Percentiles rank a stretch among this genome's conserved stretches.
These are phyloP conservation scores for Atopsyche davidsoni DNA, from an alignment of 1,140 invertebrate genomes.

Conservation along the genomic window DNA sequence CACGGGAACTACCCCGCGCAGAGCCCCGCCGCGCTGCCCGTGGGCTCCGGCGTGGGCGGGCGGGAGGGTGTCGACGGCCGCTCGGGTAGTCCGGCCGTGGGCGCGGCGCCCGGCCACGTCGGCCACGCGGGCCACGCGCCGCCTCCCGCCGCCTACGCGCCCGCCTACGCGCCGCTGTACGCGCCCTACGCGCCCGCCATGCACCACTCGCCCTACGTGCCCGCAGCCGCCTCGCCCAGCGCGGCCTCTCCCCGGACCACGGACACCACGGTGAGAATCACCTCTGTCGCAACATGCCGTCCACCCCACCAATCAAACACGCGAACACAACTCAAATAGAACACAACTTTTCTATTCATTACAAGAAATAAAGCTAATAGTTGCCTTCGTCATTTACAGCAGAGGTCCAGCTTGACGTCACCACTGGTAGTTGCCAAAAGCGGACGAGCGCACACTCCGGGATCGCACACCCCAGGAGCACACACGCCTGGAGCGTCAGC, in stretches of 20 bases:
- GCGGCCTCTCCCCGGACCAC: slow-evolving; percentile 58
- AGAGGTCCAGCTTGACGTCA: slow-evolving; percentile 48
- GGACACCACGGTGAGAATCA: slow-evolving; percentile 51
- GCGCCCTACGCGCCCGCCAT: slow-evolving; percentile 62
- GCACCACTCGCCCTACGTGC: slow-evolving; percentile 60
- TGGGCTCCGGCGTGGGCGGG: slow-evolving; percentile 23
- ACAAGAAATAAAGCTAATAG: too few species aligned
- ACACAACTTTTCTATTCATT: not conserved
- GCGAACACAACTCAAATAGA: not conserved
- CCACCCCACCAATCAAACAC: not conserved
- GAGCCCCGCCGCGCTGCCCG: slow-evolving; percentile 23
- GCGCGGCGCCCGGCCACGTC: slow-evolving; percentile 30
- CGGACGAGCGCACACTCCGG: slow-evolving; percentile 44
- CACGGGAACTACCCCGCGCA: slow-evolving; percentile 9
- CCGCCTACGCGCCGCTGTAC: slow-evolving; percentile 63
- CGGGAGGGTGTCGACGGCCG: slow-evolving; percentile 31
- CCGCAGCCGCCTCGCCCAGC: slow-evolving; percentile 53
- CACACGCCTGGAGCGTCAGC: too few species aligned
- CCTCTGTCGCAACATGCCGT: not conserved
- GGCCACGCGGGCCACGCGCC: slow-evolving; percentile 36
- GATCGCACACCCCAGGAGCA: slow-evolving; percentile 35
- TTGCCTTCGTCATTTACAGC: too few species aligned
- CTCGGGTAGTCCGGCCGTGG: slow-evolving; percentile 43
- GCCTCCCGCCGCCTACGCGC: slow-evolving; percentile 48
- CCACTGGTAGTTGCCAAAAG: slow-evolving; percentile 45